phyloP scores from a whole-genome alignment of 2,797 vertebrate genomes.

The Leptatherina wallacei region DNA sequence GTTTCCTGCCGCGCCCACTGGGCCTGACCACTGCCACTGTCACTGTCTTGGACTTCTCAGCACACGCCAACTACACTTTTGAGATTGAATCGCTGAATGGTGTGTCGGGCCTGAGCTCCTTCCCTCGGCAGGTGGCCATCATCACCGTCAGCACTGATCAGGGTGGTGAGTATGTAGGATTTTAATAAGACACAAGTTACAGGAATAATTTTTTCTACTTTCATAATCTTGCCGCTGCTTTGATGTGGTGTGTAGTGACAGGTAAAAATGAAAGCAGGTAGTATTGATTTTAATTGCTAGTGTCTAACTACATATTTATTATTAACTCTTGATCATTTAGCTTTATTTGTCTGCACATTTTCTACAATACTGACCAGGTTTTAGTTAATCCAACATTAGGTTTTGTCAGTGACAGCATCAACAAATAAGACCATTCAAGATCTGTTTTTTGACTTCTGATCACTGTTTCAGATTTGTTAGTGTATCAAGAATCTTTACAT shows the following conservation, averaged over 20 bases:
- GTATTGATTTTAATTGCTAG: background rate
- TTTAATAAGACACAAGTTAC: background rate
- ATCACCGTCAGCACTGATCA: slow-evolving; percentile 95
- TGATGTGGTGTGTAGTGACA: background rate
- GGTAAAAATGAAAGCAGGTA: slow-evolving; percentile 10
- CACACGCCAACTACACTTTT: slow-evolving; percentile 96
- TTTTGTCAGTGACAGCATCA: slow-evolving; percentile 3
- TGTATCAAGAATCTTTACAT: background rate
- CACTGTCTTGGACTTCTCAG: slow-evolving; percentile 90
- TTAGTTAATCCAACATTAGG: slow-evolving; percentile 9
- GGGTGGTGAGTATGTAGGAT: slow-evolving; percentile 87
- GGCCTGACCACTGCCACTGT: slow-evolving; percentile 91
- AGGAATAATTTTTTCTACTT: background rate
- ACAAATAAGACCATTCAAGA: slow-evolving; percentile 1
- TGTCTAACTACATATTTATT: background rate
- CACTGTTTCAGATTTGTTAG: background rate
- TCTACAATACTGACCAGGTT: slow-evolving; percentile 8
- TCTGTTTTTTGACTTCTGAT: slow-evolving; percentile 9
- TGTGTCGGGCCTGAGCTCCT: slow-evolving; percentile 92
- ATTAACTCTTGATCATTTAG: background rate
- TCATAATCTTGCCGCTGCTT: background rate
- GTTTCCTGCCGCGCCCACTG: slow-evolving; percentile 90
- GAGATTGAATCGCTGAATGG: slow-evolving; percentile 97
- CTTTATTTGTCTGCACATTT: slow-evolving; percentile 4
- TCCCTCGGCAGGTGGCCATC: slow-evolving; percentile 89